Evolutionary conservation across 2,113 vertebrate genomes (phyloP), one percentile per base, ranked within the genome.

Genomic region (Damaliscus lunatus): DNA sequence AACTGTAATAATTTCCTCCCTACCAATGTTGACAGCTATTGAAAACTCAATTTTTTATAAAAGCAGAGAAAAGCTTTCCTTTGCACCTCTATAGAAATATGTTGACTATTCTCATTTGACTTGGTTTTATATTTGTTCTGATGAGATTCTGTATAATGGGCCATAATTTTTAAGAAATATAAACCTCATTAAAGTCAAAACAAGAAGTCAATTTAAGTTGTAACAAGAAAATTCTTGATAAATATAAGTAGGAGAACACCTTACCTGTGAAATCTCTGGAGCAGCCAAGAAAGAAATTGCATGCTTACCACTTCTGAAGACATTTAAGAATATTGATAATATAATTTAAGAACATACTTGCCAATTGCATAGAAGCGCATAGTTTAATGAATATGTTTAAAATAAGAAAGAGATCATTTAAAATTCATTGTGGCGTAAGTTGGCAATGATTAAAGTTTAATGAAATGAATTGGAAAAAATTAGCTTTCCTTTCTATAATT

Each of bases 51-150:
- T 27, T 91, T 97, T n/a, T 86, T 93, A 55, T 43, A 89, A 91
- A 94, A 93, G 27, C 19, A 62, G 50, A 82, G 59, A 96, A 94
- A 94, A 82, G 2, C n/a, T 67, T 36, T 92, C 29, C 29, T 40
- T n/a, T 83, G 9, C 0, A 89, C 3, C n/a, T 59, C 43, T 84
- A 4, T 78, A 91, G 52, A 96, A 90, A 94, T 64, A 78, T 71
- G 25, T 81, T 96, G 55, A 91, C 46, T 94, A 17, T 48, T 67
- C 23, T 94, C 74, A 78, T 94, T 80, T 86, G 27, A 31, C 21
- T 94, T 86, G 43, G 10, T 52, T 97, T 97, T 97, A 67, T 80
- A 83, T 48, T 59, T 78, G 67, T 85, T 96, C 40, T 94, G 82
- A 91, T 53, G 62, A 87, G 46, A 84, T 91, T 89, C 50, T 87